phyloP scores from a whole-genome alignment of 2,113 vertebrate genomes.

The Daboia siamensis region DNA sequence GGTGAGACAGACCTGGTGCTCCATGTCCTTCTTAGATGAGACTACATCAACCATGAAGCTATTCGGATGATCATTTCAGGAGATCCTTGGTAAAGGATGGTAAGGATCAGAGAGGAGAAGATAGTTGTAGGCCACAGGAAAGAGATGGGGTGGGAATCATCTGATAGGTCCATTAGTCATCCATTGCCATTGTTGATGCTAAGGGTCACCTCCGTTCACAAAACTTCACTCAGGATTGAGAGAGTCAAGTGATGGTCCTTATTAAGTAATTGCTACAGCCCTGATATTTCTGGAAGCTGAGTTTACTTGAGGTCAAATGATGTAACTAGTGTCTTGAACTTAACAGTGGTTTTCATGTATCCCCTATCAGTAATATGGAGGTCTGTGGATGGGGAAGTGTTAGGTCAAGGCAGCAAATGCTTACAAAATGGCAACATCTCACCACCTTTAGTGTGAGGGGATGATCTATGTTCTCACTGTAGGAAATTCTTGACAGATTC shows the following conservation, averaged over 20 bases:
- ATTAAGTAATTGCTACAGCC: background rate
- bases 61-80: background rate
- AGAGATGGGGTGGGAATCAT: background rate
- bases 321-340: background rate
- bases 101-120: background rate
- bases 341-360: background rate
- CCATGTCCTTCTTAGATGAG: background rate
- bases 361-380: background rate
- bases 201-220: background rate
- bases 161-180: background rate
- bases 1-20: background rate
- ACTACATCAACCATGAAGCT: background rate
- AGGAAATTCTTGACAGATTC: background rate
- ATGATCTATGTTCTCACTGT: background rate
- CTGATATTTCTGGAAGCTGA: background rate
- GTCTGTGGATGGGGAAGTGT: background rate
- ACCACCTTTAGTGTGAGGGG: background rate
- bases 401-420: background rate
- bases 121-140: background rate
- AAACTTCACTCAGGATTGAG: background rate
- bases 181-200: background rate
- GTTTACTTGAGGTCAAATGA: background rate
- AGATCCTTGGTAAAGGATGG: background rate
- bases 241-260: background rate
- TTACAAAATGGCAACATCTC: background rate